Conservation (phyloP, 2,797 vertebrate species). For the Falco berigora region DNA sequence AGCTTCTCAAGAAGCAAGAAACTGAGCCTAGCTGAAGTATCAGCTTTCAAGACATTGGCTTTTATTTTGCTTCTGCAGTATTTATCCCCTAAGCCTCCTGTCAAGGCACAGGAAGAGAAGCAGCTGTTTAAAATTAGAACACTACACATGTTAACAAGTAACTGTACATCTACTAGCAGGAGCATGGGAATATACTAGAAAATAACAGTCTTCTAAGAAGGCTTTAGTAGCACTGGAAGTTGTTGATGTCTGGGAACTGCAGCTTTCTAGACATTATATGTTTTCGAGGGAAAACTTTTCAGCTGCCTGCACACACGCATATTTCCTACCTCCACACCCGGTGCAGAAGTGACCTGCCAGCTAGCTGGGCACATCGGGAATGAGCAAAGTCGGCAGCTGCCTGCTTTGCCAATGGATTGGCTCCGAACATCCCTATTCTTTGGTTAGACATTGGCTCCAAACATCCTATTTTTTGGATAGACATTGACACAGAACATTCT, state of each 20-base stretch:
- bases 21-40: not conserved
- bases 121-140: conserved; percentile 75
- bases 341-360: not conserved
- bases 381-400: not conserved
- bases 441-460: not conserved
- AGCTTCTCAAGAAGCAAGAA: conserved; percentile 22
- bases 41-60: conserved; percentile 9
- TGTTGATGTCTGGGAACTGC: not conserved
- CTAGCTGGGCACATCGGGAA: not conserved
- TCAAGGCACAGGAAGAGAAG: conserved; percentile 41
- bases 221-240: not conserved
- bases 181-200: not conserved
- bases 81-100: conserved; percentile 15
- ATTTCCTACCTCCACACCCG: not conserved
- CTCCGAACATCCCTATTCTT: not conserved
- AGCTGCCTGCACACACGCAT: not conserved
- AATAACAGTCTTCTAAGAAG: not conserved
- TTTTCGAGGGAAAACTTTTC: not conserved
- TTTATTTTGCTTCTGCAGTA: not conserved
- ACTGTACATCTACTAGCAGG: conserved; percentile 37
- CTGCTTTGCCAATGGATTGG: not conserved
- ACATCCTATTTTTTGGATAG: not conserved
- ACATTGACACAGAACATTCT: not conserved
- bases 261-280: accelerated
- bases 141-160: conserved; percentile 80